phyloP scores from a whole-genome alignment of 1,140 invertebrate genomes.

The Zophobas atratus region DNA sequence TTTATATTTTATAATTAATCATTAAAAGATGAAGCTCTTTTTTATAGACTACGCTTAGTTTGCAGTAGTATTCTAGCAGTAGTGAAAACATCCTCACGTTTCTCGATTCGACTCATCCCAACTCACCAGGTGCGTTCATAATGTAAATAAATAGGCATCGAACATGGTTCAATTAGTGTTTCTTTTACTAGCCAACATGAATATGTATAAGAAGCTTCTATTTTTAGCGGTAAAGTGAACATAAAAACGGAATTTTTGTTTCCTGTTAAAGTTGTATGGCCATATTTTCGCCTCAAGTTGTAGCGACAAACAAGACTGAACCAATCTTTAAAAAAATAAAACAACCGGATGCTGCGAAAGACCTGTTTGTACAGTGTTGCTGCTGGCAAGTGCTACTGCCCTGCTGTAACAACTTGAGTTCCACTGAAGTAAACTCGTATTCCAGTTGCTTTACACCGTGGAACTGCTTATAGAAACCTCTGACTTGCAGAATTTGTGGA shows the following conservation, averaged over 20 bases:
- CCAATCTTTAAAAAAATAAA: constrained; percentile 27
- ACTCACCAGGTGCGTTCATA: constrained; percentile 3
- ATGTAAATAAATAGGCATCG: background rate
- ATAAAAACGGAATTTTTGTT: constrained; percentile 25
- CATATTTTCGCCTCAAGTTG: constrained; percentile 14
- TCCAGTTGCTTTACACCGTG: constrained; percentile 14
- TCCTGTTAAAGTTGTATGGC: constrained; percentile 14
- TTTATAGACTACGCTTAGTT: too few relatives aligned
- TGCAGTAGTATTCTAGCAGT: too few relatives aligned
- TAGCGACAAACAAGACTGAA: constrained; percentile 33
- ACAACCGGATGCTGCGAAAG: constrained; percentile 45
- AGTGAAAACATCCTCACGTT: too few relatives aligned
- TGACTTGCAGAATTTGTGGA: constrained; percentile 13
- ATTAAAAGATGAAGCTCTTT: too few relatives aligned
- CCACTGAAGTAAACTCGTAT: constrained; percentile 19
- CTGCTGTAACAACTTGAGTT: constrained; percentile 24
- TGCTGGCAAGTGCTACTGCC: constrained; percentile 39
- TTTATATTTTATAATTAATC: too few relatives aligned
- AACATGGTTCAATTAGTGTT: constrained; percentile 27
- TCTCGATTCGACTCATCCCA: background rate
- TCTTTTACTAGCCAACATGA: background rate
- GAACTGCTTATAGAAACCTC: background rate
- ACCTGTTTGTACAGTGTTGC: constrained; percentile 40
- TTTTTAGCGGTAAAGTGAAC: background rate
- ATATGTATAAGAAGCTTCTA: constrained; percentile 27